Conservation (phyloP, 2,797 vertebrate genomes). For the Oreochromis grahami region DNA sequence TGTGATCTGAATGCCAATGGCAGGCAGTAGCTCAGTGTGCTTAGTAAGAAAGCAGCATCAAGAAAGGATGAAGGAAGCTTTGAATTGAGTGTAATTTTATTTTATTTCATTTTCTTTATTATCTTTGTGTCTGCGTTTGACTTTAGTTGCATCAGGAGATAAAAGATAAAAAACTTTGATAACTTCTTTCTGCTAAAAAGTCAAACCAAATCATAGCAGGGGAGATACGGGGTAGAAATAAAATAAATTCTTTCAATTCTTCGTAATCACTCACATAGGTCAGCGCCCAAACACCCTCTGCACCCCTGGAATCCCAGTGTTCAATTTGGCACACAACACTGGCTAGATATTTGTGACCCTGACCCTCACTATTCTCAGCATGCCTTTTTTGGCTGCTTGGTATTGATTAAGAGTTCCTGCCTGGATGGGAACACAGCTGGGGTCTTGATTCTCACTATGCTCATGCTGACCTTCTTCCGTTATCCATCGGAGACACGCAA, state of each 20-base stretch:
- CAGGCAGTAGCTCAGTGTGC: not conserved
- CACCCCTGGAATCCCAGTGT: constrained; percentile 5
- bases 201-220: not conserved
- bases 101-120: not conserved
- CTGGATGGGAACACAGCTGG: constrained; percentile 51
- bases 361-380: constrained; percentile 15
- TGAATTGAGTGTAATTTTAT: not conserved
- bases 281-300: constrained; percentile 6
- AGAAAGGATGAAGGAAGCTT: not conserved
- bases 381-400: constrained; percentile 24
- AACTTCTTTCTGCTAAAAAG: not conserved
- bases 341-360: constrained; percentile 43
- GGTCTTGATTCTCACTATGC: constrained; percentile 41
- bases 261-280: constrained; percentile 6
- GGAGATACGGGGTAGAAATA: not conserved
- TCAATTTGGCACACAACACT: constrained; percentile 45
- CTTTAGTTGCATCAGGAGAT: not conserved
- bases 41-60: constrained; percentile 7
- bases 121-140: not conserved
- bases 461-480: constrained; percentile 24
- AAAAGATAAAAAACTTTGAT: not conserved
- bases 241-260: constrained; percentile 4
- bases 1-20: constrained; percentile 57
- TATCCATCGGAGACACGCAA: not conserved
- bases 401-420: constrained; percentile 54